phyloP scores from a whole-genome alignment of 2,113 vertebrate species.

The Corynorhinus townsendii region DNA sequence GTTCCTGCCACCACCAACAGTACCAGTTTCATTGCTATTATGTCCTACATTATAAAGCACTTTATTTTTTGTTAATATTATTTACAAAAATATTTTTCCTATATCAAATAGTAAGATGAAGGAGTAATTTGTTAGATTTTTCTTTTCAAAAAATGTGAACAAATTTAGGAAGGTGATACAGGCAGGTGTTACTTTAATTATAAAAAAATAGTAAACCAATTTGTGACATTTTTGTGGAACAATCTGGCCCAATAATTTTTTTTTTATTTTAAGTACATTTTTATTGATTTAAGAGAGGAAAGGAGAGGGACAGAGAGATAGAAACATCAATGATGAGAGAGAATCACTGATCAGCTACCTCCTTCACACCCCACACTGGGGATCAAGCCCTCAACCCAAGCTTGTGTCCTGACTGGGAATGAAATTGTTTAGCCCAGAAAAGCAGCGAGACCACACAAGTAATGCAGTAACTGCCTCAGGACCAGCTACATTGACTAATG shows the following conservation, averaged over 20 bases:
- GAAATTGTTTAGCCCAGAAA: neutral
- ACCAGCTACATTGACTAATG: no score
- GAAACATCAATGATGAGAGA: no score
- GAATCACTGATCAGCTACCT: no score
- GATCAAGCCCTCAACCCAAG: no score
- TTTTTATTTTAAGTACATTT: no score
- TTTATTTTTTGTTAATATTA: slow-evolving; percentile 9
- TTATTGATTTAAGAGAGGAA: no score
- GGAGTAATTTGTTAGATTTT: neutral
- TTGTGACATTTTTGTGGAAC: neutral
- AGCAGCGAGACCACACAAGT: no score
- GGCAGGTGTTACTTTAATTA: neutral
- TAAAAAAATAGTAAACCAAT: slow-evolving; percentile 6
- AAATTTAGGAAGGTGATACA: neutral
- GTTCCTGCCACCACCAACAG: neutral
- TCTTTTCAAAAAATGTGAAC: neutral
- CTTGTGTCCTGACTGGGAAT: no score
- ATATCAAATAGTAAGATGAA: slow-evolving; percentile 17
- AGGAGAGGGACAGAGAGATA: no score
- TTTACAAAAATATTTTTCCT: slow-evolving; percentile 22
- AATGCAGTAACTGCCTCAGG: no score
- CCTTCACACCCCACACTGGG: no score
- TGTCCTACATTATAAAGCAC: slow-evolving; percentile 30
- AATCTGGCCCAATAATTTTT: neutral
- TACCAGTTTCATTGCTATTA: neutral